A percentile compares a stretch with the other conserved stretches of the same genome.
These are phyloP conservation scores for Drosophila albomicans DNA, from an alignment of 1,140 invertebrate species.

Conservation along the genomic window DNA sequence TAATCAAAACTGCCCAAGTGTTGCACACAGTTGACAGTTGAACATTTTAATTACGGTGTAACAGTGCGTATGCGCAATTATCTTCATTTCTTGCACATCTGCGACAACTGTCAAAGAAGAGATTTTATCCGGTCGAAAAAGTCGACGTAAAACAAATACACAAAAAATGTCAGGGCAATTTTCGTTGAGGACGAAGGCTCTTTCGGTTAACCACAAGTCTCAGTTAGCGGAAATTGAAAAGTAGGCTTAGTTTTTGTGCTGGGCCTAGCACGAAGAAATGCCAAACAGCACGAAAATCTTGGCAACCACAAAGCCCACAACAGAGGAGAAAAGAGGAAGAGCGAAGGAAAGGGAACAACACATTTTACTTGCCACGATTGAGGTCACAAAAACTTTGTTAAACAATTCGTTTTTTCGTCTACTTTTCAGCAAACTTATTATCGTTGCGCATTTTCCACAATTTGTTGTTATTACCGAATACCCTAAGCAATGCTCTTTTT, in stretches of 20 bases:
- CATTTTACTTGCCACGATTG: constrained; percentile 9
- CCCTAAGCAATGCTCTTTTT: not conserved
- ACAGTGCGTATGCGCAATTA: constrained; percentile 49
- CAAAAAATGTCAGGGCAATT: constrained; percentile 23
- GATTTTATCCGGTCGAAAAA: constrained; percentile 11
- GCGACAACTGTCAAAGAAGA: constrained; percentile 14
- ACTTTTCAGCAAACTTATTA: constrained; percentile 50
- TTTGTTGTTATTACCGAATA: constrained; percentile 36
- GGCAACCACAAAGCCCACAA: constrained; percentile 53
- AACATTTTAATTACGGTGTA: constrained; percentile 26
- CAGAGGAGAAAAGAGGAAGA: constrained; percentile 2
- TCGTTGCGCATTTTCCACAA: constrained; percentile 58
- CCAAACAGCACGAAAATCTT: constrained; percentile 46
- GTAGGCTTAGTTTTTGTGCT: constrained; percentile 60
- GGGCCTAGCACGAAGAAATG: constrained; percentile 38
- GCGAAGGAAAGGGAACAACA: not conserved
- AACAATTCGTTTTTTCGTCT: constrained; percentile 44
- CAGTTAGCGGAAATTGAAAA: constrained; percentile 77
- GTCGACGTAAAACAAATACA: constrained; percentile 5
- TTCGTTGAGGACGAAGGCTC: constrained; percentile 9
- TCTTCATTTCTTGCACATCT: not conserved
- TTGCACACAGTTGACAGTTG: not conserved
- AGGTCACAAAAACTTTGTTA: constrained; percentile 37
- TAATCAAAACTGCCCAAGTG: constrained; percentile 12
- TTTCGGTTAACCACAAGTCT: constrained; percentile 59